Base-by-base conservation (phyloP, 2,797 vertebrate species). In the Mergus octosetaceus region DNA sequence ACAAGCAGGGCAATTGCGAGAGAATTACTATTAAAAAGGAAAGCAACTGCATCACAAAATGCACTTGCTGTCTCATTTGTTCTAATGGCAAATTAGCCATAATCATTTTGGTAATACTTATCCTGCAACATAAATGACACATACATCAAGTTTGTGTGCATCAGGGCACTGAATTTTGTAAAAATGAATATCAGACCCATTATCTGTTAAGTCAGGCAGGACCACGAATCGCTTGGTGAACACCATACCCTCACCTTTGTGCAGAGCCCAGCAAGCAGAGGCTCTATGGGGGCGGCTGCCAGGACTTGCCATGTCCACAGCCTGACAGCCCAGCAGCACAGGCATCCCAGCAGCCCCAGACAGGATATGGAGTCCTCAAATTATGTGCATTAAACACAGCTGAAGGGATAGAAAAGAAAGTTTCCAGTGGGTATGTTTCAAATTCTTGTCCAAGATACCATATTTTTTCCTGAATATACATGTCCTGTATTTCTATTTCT, bases 81-180 rank as follows among this genome's bases (percentile, higher is more conserved):
- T 49, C 45, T 27, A 17, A 60, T 4, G 54, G 36, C n/a, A 84
- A 49, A 32, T 32, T 10, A 43, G 27, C 65, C 16, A 57, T 41
- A 27, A 41, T 77, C 64, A 27, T n/a, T 56, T 8, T 12, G 24
- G 20, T 39, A 53, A 7, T 30, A 27, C 17, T 49, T 47, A 24
- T 28, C 58, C 77, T 54, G 36, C 58, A 38, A 3, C 2, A 51
- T 56, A 64, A 93, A 77, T 10, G 11, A 14, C 43, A 25, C 0
- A 0, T 2, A 9, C 11, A 1, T 27, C 20, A 21, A 25, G 5
- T 11, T 41, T 39, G 5, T 6, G 3, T 53, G 12, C 18, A 25
- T 13, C 60, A 25, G 32, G 45, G 49, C 28, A 11, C 19, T 6
- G 11, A 7, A 10, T 66, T 70, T 58, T 36, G 21, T 12, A 47